A percentile compares a stretch with the other conserved stretches of the same genome.
Evolutionary conservation across 1,140 invertebrate genomes (phyloP).

Genomic region (Heliconius eleuchia): DNA sequence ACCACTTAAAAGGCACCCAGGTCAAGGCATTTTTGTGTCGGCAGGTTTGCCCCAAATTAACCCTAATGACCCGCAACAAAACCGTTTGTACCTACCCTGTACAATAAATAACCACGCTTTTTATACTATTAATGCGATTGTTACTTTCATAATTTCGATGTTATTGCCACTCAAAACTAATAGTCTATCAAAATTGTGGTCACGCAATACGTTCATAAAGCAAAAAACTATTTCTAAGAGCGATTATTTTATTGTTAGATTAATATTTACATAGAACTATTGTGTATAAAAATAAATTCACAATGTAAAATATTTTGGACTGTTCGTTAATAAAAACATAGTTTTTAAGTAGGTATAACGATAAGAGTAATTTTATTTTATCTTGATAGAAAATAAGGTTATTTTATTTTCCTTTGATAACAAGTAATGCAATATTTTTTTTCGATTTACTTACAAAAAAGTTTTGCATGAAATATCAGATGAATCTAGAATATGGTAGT

Average conservation of each 20-base stretch:
- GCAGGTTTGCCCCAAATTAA: constrained; percentile 44
- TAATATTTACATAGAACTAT: constrained; percentile 7
- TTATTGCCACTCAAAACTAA: constrained; percentile 18
- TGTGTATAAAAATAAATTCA: not conserved
- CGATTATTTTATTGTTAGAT: not conserved
- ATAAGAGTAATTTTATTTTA: no score
- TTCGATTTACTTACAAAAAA: no score
- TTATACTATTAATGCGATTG: constrained; percentile 43
- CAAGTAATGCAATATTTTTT: no score
- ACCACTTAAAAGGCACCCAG: constrained; percentile 32
- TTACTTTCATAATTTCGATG: constrained; percentile 34
- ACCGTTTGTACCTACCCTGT: constrained; percentile 32
- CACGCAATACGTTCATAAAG: constrained; percentile 32
- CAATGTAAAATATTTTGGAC: not conserved
- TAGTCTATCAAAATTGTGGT: constrained; percentile 20
- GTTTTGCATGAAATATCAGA: no score
- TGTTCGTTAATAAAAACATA: not conserved
- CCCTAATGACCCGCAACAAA: constrained; percentile 47
- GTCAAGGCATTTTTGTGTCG: constrained; percentile 37
- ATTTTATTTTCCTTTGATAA: no score
- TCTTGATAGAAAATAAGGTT: no score
- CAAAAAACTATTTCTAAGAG: not conserved
- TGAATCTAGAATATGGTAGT: no score
- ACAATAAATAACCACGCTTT: constrained; percentile 33
- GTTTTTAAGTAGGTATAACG: no score